phyloP scores from a whole-genome alignment of 2,797 vertebrate genomes.

The Neosalanx taihuensis region DNA sequence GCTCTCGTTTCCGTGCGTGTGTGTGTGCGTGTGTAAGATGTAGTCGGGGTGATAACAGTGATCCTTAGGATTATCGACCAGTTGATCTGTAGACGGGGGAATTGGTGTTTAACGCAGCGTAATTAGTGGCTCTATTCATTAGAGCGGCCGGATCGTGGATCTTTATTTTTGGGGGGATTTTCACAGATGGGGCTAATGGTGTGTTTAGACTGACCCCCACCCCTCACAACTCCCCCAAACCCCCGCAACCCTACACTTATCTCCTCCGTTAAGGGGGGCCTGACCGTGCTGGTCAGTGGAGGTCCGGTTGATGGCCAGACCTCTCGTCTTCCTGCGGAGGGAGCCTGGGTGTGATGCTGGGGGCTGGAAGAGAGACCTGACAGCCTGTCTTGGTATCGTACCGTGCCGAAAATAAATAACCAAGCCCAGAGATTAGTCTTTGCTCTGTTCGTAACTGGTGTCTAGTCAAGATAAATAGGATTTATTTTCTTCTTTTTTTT shows the following conservation, averaged over 20 bases:
- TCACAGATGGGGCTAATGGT: constrained; percentile 64
- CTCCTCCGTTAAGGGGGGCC: neutral
- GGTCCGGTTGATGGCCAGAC: constrained; percentile 49
- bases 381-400: constrained; percentile 2
- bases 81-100: constrained; percentile 40
- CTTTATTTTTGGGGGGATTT: constrained; percentile 64
- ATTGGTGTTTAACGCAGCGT: constrained; percentile 49
- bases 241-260: neutral
- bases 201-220: constrained; percentile 51
- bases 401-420: constrained; percentile 49
- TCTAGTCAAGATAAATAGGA: constrained; percentile 53
- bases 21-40: constrained; percentile 28
- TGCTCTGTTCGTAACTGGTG: constrained; percentile 59
- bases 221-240: constrained; percentile 50
- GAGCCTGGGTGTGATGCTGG: constrained; percentile 8
- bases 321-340: too few relatives aligned
- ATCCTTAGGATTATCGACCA: constrained; percentile 35
- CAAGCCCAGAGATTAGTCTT: constrained; percentile 36
- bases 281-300: constrained; percentile 52
- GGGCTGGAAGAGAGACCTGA: neutral
- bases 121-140: constrained; percentile 47
- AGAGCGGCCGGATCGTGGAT: constrained; percentile 55
- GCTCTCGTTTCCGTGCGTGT: constrained; percentile 30
- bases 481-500: too few relatives aligned
- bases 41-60: constrained; percentile 6